Base-by-base conservation (phyloP, 2,113 vertebrate species). In the Tragelaphus scriptus region DNA sequence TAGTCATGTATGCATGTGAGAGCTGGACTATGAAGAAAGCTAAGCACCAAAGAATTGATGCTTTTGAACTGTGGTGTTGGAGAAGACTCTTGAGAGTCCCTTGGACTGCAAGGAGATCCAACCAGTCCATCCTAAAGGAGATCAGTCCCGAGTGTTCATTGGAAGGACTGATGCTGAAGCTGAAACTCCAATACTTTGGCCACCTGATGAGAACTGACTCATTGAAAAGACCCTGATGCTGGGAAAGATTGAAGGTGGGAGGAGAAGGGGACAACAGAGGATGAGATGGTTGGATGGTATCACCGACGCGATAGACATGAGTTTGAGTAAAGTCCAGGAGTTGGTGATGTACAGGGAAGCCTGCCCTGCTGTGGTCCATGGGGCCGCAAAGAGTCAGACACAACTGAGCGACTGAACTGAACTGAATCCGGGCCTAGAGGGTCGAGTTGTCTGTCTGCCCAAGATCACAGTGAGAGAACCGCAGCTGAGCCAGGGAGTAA, bases 301-400 rank as follows among this genome's bases (percentile, higher is more conserved):
- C n/a, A 11, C 68, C 1, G 10, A 23, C 19, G 10, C 1, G 5
- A 71, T 40, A 12, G n/a, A 71, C 1, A 3, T 40, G 68, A 71
- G 19, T 40, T 2, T 71, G n/a, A 71, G 10, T 71, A 6, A 36
- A 6, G 2, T 71, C 68, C 1, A 0, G 10, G n/a, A 71, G 68
- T 13, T 40, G 68, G 68, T 40, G 19, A 75, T 75, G 19, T 10
- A 75, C 68, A 40, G 68, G n/a, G 19, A 75, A 2, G n/a, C 68
- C 68, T 40, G n/a, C n/a, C n/a, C 0, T 40, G n/a, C 68, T 71
- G n/a, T 1, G 3, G 5, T 23, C 0, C 36, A 12, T 23, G 68
- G 68, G 19, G 68, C 23, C 1, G n/a, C n/a, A 75, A n/a, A 68
- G 68, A 75, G 5, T 23, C 2, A 2, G 19, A 40, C 19, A 40